Evolutionary conservation across 2,888 invertebrate genomes (phyloP), one percentile per base, ranked within the genome.

Genomic region (Tetrapedia diversipes): DNA sequence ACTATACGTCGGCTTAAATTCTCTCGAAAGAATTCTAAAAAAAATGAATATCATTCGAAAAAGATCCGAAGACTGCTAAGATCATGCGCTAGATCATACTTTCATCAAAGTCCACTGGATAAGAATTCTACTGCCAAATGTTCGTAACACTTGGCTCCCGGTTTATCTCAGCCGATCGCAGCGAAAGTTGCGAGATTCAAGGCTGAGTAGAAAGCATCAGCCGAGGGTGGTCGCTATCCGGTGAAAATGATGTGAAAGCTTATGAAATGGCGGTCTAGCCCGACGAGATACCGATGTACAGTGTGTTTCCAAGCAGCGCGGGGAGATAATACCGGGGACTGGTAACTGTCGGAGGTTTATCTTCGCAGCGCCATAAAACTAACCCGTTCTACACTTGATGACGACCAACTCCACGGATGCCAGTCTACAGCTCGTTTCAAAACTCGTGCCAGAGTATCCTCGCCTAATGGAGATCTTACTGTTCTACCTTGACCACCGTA

Each of bases 171-270:
- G 49, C 27, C 11, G 49, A 39, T 63, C 27, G 37, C 6, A 10
- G 19, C 6, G 64, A 66, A 73, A 75, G 34, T 78, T 53, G 68
- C 77, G 81, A 75, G 79, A 77, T 83, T 84, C 72, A 81, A 84
- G 67, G 77, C 59, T 70, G 78, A 77, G 73, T 61, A 70, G 67
- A 74, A 75, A 79, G 76, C 80, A 78, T 77, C 76, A 77, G 73
- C 65, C 68, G 66, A 60, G 74, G 56, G 69, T n/a, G 75, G 78
- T 76, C 79, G 76, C 68, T 80, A 75, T 75, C 69, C 71, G 53
- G 74, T 68, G 80, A 85, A 84, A 85, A 85, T 80, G 84, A 85
- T 71, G 83, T 81, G 84, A 84, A 84, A 83, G 83, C 85, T 84
- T 80, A 80, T 82, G 80, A 83, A 85, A 85, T 81, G 81, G 78